Conservation (phyloP, 1,140 invertebrate genomes). For the Nomia melanderi region DNA sequence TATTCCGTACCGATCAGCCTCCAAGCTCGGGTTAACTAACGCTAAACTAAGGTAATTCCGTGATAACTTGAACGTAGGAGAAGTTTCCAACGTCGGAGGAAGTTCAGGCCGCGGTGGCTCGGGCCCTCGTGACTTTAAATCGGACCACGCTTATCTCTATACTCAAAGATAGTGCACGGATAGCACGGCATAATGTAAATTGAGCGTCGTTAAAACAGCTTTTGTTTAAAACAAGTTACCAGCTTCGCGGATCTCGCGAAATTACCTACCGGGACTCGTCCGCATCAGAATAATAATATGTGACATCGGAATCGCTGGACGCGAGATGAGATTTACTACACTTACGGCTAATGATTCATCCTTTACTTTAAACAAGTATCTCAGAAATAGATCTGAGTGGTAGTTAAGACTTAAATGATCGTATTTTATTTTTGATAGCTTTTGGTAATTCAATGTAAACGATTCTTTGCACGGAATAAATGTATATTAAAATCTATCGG, state of each 20-base stretch:
- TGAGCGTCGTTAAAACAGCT: not conserved
- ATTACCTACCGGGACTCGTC: not conserved
- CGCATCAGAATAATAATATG: not conserved
- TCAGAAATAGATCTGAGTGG: no score
- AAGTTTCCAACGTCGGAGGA: conserved; percentile 13
- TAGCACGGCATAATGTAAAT: not conserved
- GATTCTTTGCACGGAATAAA: no score
- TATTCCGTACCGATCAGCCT: conserved; percentile 25
- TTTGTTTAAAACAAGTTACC: conserved; percentile 18
- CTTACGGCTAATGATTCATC: accelerated
- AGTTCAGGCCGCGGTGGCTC: not conserved
- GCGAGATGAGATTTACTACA: not conserved
- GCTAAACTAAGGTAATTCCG: conserved; percentile 49
- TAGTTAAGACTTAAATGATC: no score
- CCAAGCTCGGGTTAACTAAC: not conserved
- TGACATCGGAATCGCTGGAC: not conserved
- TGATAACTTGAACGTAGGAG: conserved; percentile 28
- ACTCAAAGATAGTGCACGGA: conserved; percentile 1
- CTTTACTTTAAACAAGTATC: no score
- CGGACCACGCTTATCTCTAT: conserved; percentile 16
- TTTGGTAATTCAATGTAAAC: no score
- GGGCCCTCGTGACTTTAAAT: conserved; percentile 34
- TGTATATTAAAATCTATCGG: no score
- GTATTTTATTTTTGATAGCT: no score
- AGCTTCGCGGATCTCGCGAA: not conserved